These are phyloP conservation scores for Neogale vison DNA, from an alignment of 2,113 vertebrate genomes.

Conservation along the genomic window DNA sequence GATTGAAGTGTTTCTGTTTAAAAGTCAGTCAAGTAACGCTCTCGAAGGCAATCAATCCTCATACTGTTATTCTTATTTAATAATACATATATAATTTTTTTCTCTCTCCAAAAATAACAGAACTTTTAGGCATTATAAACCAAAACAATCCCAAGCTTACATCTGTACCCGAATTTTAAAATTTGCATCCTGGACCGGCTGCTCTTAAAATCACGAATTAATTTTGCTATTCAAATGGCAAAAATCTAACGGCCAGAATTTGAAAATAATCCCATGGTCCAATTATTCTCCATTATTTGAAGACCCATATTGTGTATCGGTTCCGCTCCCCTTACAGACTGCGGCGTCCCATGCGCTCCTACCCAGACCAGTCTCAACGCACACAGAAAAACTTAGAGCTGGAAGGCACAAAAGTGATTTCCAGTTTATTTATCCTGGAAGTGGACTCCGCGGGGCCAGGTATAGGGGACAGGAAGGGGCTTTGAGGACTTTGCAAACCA, in stretches of 20 bases:
- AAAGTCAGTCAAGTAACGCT: slow-evolving; percentile 61
- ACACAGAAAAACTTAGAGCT: not conserved
- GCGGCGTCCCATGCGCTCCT: not conserved
- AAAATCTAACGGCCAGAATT: not conserved
- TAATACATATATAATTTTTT: not conserved
- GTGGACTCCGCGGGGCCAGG: not conserved
- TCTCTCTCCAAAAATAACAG: slow-evolving; percentile 44
- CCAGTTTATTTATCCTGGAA: not conserved
- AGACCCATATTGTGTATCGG: not conserved
- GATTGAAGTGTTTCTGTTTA: slow-evolving; percentile 60
- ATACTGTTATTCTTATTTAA: slow-evolving; percentile 18
- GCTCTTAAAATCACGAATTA: slow-evolving; percentile 45
- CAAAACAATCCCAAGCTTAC: slow-evolving; percentile 14
- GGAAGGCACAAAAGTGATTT: not conserved
- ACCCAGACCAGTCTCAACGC: not conserved
- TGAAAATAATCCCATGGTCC: not conserved
- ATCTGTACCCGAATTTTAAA: slow-evolving; percentile 41
- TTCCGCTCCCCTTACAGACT: not conserved
- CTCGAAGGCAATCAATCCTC: slow-evolving; percentile 10
- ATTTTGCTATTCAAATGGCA: slow-evolving; percentile 44
- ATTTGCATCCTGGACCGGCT: slow-evolving; percentile 4
- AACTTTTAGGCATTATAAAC: slow-evolving; percentile 3
- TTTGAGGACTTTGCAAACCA: not conserved
- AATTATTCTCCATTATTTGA: not conserved
- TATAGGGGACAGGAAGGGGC: not conserved